Evolutionary conservation across 2,113 vertebrate genomes (phyloP).

Genomic region (Chloroceryle aenea): DNA sequence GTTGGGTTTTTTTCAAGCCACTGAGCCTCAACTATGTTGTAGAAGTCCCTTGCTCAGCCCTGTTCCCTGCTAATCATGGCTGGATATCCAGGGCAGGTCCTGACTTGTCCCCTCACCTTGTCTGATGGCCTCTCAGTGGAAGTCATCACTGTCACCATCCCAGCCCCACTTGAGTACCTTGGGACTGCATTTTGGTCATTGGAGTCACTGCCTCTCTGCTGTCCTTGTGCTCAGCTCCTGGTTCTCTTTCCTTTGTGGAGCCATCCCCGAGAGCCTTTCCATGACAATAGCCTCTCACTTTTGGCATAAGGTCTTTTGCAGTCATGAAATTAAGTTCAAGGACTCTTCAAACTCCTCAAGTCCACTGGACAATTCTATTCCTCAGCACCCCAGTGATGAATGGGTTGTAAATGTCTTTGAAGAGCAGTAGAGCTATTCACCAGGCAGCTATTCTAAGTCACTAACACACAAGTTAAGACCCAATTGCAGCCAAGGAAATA

Average conservation of each 20-base stretch:
- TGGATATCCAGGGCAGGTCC: not conserved
- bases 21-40: not conserved
- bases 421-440: not conserved
- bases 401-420: not conserved
- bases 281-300: not conserved
- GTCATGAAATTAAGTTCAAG: not conserved
- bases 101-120: not conserved
- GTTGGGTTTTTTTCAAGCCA: not conserved
- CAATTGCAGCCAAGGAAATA: not conserved
- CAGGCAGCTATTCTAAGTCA: not conserved
- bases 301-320: not conserved
- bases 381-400: not conserved
- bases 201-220: not conserved
- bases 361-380: not conserved
- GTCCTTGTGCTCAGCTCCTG: not conserved
- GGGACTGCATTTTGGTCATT: not conserved
- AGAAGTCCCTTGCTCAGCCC: not conserved
- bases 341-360: not conserved
- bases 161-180: rapidly evolving
- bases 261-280: not conserved
- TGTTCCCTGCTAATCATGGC: not conserved
- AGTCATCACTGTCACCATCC: not conserved
- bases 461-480: not conserved
- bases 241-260: not conserved
- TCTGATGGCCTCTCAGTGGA: not conserved